Evolutionary conservation across 2,113 vertebrate genomes (phyloP).

Genomic region (Saguinus midas): DNA sequence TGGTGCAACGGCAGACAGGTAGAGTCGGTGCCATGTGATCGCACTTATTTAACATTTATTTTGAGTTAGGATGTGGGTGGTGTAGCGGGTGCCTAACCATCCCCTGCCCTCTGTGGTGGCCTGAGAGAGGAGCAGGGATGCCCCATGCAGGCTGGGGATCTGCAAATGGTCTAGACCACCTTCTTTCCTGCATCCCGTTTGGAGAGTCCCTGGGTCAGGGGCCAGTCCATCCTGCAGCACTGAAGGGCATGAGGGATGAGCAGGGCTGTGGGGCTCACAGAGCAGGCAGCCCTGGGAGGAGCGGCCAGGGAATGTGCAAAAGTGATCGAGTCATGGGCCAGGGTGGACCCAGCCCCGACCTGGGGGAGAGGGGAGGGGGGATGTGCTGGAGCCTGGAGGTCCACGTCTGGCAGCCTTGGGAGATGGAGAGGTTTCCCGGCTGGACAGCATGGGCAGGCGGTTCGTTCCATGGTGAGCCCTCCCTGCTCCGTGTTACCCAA

Average conservation of each 20-base stretch:
- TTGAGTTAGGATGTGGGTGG: background rate
- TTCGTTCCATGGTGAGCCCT: background rate
- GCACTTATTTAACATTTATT: constrained; percentile 56
- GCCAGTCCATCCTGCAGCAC: background rate
- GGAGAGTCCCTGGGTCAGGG: background rate
- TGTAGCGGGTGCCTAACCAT: background rate
- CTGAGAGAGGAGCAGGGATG: background rate
- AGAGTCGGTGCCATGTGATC: background rate
- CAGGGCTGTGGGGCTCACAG: background rate
- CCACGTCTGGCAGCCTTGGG: background rate
- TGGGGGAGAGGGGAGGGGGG: background rate
- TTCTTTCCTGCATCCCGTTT: background rate
- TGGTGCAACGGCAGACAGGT: background rate
- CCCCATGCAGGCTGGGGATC: background rate
- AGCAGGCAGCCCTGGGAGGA: background rate
- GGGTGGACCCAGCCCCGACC: background rate
- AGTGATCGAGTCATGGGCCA: background rate
- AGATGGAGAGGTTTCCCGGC: background rate
- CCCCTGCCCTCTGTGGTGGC: background rate
- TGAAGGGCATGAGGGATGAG: background rate
- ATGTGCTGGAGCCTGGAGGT: background rate
- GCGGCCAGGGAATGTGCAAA: constrained; percentile 3
- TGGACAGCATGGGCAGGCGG: background rate
- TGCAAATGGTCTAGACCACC: background rate
- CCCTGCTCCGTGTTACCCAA: constrained; percentile 25